Evolutionary conservation across 2,113 vertebrate genomes (phyloP), one percentile per base, ranked within the genome.

Genomic region (Phylloscopus trochiloides): DNA sequence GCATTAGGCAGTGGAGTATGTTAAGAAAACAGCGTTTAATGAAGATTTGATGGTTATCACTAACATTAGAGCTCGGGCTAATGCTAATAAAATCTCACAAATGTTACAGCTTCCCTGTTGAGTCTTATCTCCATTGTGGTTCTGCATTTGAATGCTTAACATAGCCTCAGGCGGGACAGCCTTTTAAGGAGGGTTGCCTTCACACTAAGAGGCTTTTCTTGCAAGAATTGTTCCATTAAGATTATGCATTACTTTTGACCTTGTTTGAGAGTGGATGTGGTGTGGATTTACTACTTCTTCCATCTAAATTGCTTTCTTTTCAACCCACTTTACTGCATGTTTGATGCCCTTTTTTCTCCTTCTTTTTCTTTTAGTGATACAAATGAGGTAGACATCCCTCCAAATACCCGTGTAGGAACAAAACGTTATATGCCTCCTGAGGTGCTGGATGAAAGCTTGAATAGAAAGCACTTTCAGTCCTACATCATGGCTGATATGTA

Each of bases 401-500:
- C 99, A 61, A 99, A 99, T 96, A 99, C 99, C 10, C 97, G 99
- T 19, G 99, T 99, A 2, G 99, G 99, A 78, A 99, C 99, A 74
- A 99, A 99, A 84, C 99, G 99, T 76, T 99, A 99, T 90, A 99
- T 99, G 99, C 98, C 99, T 79, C 99, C 99, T 1, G 99, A 99
- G 85, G 99, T 99, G 81, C 94, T 99, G 97, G 99, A 99, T 26
- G 99, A 99, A 97, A 99, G 98, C 94, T 97, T 99, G 95, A 99
- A 99, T 31, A 98, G 98, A 63, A 99, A 98, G 79, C 99, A 99
- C 83, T 99, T 99, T 54, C 99, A 99, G 97, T 99, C 99, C 0
- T 99, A 99, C 96, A 99, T 99, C 97, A 99, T 99, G 99, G 99
- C 99, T 4, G 99, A 99, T 97, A 99, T 99, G 98, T 99, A 99